Evolutionary conservation across 2,797 vertebrate species (phyloP), one percentile per base, ranked within the genome.

Genomic region (Sylvia borin): DNA sequence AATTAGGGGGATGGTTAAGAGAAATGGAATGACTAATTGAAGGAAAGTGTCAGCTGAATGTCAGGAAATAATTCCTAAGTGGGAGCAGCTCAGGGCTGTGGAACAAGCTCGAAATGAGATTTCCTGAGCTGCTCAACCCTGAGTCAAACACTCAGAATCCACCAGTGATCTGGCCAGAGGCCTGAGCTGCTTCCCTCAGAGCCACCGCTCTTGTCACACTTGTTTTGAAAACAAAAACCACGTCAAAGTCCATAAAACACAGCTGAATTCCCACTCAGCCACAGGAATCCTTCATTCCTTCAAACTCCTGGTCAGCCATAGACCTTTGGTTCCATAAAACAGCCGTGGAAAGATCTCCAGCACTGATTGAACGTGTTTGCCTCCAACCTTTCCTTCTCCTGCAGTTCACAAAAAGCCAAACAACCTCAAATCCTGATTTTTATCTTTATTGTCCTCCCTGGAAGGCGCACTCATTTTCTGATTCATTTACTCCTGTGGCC

Each of bases 51-150:
- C 90, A 91, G 40, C 57, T 68, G 54, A 91, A 93, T 90, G 89
- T 83, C 87, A 93, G 93, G 92, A 94, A 97, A 94, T 53, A 88
- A 88, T 92, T 93, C 82, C 54, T 51, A 58, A 71, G 47, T 57
- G 64, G 78, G 55, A 87, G 48, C 57, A 82, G 73, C 4, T 3
- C 19, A 7, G 51, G 79, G n/a, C 76, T 78, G 48, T 80, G 71
- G 68, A 88, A 92, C 75, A 77, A 74, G 47, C 25, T 45, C 1
- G 3, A 71, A 96, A 80, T 76, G 42, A 4, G 31, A 58, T 72
- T 96, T 87, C 88, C 88, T 88, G 91, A 88, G 81, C 78, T 79
- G 43, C 54, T 92, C 76, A 80, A 65, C 50, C 54, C 84, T 65
- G 88, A 61, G 75, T 70, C 78, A 91, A 83, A 83, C 20, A 32